Evolutionary conservation across 1,140 invertebrate genomes (phyloP).

Genomic region (Pseudomyrmex sp.): DNA sequence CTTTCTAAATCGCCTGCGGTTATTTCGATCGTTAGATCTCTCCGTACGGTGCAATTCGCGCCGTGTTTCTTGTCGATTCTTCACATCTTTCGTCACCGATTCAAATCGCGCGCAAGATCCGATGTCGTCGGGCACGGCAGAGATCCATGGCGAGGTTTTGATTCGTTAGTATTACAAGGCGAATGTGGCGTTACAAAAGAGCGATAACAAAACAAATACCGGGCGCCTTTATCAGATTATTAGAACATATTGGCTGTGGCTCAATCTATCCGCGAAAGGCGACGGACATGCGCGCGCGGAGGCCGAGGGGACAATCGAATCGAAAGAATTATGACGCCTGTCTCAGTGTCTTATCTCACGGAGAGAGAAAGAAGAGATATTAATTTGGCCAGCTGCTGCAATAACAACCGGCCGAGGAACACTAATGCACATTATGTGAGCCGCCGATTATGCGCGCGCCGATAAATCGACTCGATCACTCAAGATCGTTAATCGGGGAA

Average conservation of each 20-base stretch:
- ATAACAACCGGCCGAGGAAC: conserved; percentile 1
- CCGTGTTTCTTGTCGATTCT: not conserved
- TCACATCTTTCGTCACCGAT: not conserved
- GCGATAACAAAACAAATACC: conserved; percentile 31
- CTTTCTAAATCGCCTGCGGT: not conserved
- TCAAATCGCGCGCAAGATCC: conserved; percentile 21
- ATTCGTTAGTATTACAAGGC: conserved; percentile 72
- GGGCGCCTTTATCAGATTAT: conserved; percentile 68
- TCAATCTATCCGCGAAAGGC: not conserved
- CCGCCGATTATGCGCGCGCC: not conserved
- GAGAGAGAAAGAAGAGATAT: not conserved
- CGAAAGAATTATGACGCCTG: too few relatives aligned
- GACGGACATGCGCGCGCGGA: too few relatives aligned
- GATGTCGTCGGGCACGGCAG: conserved; percentile 28
- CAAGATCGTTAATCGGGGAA: conserved; percentile 29
- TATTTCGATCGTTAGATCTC: not conserved
- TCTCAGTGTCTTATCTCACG: too few relatives aligned
- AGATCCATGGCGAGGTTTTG: conserved; percentile 46
- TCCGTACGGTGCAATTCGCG: conserved; percentile 9
- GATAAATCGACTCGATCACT: conserved; percentile 56
- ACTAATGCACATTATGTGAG: not conserved
- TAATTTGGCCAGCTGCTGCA: not conserved
- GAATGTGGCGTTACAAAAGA: conserved; percentile 67
- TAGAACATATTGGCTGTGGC: conserved; percentile 39
- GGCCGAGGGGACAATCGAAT: too few relatives aligned